Evolutionary conservation across 2,888 invertebrate genomes (phyloP).

Genomic region (Ophion ellenae): DNA sequence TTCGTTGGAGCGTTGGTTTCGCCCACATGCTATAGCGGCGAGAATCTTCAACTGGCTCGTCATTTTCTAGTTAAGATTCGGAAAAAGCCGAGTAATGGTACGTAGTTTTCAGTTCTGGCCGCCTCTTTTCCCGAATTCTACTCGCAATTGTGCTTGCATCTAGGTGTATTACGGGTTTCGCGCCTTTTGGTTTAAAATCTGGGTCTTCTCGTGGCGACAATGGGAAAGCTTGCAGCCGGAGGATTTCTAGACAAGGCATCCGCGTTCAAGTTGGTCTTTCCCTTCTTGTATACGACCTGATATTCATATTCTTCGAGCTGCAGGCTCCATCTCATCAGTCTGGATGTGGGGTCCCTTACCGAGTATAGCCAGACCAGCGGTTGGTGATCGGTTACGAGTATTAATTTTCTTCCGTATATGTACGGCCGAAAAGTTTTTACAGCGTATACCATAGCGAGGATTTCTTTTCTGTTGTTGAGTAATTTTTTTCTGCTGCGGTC

Average conservation of each 20-base stretch:
- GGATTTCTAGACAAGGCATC: not conserved
- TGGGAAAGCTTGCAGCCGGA: not conserved
- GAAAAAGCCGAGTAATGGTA: too few species aligned
- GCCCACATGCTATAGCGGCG: too few species aligned
- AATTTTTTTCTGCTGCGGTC: not conserved
- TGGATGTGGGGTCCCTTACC: slow-evolving; percentile 70
- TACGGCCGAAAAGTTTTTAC: not conserved
- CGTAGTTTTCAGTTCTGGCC: too few species aligned
- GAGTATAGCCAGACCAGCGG: slow-evolving; percentile 70
- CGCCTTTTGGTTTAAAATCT: not conserved
- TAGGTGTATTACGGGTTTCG: not conserved
- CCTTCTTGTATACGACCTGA: not conserved
- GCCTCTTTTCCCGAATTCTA: not conserved
- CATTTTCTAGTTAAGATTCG: too few species aligned
- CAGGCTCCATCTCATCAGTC: slow-evolving; percentile 71
- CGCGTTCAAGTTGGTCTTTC: not conserved
- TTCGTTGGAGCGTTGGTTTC: too few species aligned
- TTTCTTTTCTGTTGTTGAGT: not conserved
- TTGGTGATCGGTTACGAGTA: slow-evolving; percentile 74
- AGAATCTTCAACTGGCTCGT: too few species aligned
- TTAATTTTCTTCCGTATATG: too few species aligned
- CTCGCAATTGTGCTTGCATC: not conserved
- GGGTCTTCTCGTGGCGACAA: not conserved
- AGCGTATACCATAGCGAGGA: not conserved
- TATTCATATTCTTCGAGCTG: not conserved